A percentile compares a stretch with the other conserved stretches of the same genome.
Evolutionary conservation across 1,140 invertebrate genomes (phyloP).

Genomic region (Onthophagus taurus): DNA sequence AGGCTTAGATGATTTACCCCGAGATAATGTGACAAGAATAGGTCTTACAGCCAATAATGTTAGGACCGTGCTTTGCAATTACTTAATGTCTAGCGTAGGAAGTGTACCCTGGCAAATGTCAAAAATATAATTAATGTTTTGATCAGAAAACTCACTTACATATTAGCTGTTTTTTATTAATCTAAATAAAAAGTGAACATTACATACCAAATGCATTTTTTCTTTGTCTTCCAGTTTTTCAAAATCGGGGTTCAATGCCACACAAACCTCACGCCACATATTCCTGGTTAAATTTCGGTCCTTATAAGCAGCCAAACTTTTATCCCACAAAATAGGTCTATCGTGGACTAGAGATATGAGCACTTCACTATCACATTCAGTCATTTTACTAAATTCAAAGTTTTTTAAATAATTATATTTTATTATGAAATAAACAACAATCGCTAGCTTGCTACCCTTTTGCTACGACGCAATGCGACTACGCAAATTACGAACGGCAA

Average conservation of each 20-base stretch:
- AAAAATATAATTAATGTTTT: too few relatives aligned
- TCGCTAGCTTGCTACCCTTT: too few relatives aligned
- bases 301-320: constrained; percentile 16
- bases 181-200: too few relatives aligned
- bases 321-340: constrained; percentile 15
- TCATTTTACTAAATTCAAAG: too few relatives aligned
- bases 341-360: too few relatives aligned
- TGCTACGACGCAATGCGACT: too few relatives aligned
- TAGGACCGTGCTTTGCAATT: constrained; percentile 15
- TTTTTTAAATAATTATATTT: too few relatives aligned
- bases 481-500: too few relatives aligned
- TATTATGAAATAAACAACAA: too few relatives aligned
- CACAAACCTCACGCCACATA: constrained; percentile 14
- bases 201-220: constrained; percentile 19
- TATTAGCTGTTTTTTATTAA: too few relatives aligned
- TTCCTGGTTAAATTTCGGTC: constrained; percentile 17
- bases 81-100: constrained; percentile 10
- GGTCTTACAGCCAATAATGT: constrained; percentile 14
- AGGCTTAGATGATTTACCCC: constrained; percentile 16
- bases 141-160: too few relatives aligned
- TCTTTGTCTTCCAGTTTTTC: constrained; percentile 15
- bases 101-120: neutral
- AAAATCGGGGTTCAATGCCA: constrained; percentile 12
- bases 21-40: constrained; percentile 5
- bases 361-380: constrained; percentile 8